A percentile compares a stretch with the other conserved stretches of the same genome.
phyloP scores from a whole-genome alignment of 2,113 vertebrate genomes.

The Cnemophilus loriae region DNA sequence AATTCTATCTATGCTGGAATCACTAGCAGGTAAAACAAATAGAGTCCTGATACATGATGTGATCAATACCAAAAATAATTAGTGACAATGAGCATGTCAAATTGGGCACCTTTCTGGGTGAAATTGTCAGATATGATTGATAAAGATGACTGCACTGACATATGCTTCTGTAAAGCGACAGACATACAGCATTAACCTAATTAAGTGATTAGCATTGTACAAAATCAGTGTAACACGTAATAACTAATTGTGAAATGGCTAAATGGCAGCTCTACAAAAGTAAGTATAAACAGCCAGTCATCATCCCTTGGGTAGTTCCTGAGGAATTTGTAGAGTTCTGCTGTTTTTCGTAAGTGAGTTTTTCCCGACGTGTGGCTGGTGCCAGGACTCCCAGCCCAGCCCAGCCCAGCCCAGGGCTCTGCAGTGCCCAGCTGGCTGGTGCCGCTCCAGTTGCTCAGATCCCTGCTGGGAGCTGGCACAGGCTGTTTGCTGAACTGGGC shows the following conservation, averaged over 20 bases:
- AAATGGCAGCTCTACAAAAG: background rate
- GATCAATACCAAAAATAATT: background rate
- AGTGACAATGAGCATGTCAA: background rate
- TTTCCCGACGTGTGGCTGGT: rapidly evolving
- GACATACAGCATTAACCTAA: background rate
- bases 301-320: background rate
- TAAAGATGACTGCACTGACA: background rate
- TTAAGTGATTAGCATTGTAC: background rate
- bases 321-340: background rate
- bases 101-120: background rate
- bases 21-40: background rate
- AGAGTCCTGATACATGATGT: background rate
- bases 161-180: background rate
- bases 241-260: background rate
- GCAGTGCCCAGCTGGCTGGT: background rate
- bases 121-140: background rate
- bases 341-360: background rate
- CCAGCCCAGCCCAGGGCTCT: rapidly evolving
- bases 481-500: background rate
- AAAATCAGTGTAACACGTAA: background rate
- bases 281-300: background rate
- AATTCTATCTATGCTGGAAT: background rate
- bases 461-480: background rate
- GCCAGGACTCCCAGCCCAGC: background rate
- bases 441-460: background rate